Evolutionary conservation across 2,797 vertebrate genomes (phyloP).

Genomic region (Pangasius djambal): DNA sequence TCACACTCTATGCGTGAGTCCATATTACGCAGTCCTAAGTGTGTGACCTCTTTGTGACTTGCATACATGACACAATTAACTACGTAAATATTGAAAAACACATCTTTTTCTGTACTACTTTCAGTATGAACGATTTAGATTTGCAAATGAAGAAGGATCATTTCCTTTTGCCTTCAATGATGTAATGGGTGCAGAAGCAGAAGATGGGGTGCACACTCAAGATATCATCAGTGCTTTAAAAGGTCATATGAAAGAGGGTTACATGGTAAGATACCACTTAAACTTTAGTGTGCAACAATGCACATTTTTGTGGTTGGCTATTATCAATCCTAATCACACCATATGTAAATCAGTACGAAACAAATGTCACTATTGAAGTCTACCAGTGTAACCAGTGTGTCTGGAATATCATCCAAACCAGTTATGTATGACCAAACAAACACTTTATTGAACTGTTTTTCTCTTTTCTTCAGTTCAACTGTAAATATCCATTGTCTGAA

Average conservation of each 20-base stretch:
- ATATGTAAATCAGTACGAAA: not conserved
- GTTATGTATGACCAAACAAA: not conserved
- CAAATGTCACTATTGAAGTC: too few relatives aligned
- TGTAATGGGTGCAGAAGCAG: conserved; percentile 25
- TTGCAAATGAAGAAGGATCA: not conserved
- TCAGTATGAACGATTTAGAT: not conserved
- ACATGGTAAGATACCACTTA: conserved; percentile 13
- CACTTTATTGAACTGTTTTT: not conserved
- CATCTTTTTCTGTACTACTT: not conserved
- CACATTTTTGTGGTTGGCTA: not conserved
- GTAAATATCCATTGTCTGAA: not conserved
- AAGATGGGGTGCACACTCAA: not conserved
- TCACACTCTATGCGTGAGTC: not conserved
- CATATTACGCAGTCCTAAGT: not conserved
- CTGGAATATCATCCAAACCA: not conserved
- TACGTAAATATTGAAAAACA: not conserved
- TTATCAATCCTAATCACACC: not conserved
- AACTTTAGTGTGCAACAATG: not conserved
- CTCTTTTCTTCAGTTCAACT: not conserved
- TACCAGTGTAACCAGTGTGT: not conserved
- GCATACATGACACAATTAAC: not conserved
- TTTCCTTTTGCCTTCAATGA: conserved; percentile 37
- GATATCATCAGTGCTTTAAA: conserved; percentile 38
- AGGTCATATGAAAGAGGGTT: conserved; percentile 34
- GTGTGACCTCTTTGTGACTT: not conserved